A percentile compares a stretch with the other conserved stretches of the same genome.
Evolutionary conservation across 2,113 vertebrate genomes (phyloP).

Genomic region (Prunella himalayana): DNA sequence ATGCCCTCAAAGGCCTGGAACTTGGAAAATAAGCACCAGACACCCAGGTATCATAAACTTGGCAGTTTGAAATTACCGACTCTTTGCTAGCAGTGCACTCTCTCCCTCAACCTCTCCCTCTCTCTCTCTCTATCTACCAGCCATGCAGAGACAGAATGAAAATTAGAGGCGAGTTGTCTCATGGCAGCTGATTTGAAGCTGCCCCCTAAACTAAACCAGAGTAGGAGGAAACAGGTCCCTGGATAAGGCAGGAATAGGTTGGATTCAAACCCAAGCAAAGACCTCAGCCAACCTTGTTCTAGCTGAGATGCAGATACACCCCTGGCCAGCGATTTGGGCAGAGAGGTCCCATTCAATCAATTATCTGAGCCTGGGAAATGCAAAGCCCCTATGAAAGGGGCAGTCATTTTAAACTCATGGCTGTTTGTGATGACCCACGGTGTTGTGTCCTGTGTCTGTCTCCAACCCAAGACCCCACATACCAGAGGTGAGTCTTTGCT

Average conservation of each 20-base stretch:
- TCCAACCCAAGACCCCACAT: not conserved
- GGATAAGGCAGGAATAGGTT: not conserved
- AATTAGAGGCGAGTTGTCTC: not conserved
- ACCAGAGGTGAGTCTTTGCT: not conserved
- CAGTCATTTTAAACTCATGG: not conserved
- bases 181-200: not conserved
- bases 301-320: not conserved
- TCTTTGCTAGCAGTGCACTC: not conserved
- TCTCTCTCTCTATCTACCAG: not conserved
- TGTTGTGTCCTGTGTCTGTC: not conserved
- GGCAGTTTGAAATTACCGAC: accelerated
- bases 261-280: not conserved
- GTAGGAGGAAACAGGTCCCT: not conserved
- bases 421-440: not conserved
- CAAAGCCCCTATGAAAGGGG: not conserved
- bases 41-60: not conserved
- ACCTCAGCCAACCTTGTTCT: not conserved
- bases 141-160: not conserved
- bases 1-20: not conserved
- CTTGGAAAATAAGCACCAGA: not conserved
- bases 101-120: not conserved
- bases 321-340: not conserved
- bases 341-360: not conserved
- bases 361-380: not conserved
- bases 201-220: not conserved